Base-by-base conservation (phyloP, 1,140 invertebrate species). In the Bombus impatiens region DNA sequence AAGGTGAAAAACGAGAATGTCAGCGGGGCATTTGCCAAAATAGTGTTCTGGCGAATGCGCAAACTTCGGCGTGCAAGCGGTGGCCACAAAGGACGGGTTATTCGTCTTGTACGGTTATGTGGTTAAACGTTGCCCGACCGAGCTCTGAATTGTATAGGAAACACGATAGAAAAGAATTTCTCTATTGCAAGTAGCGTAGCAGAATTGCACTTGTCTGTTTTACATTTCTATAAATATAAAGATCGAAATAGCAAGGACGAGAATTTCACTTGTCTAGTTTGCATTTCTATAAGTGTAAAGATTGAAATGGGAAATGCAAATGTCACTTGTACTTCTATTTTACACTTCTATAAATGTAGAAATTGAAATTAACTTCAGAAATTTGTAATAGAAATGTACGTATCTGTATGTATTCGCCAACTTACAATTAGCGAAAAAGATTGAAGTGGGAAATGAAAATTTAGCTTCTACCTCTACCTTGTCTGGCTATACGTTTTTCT, bases 101-200 rank as follows among this genome's bases (percentile, higher is more conserved):
- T 59, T 77, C 75, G 75, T 77, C 75, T 77, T 77, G 53, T 35
- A 59, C 32, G 32, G 28, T 78, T 77, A 76, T 37, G 74, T 76
- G 74, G 74, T 57, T 77, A 42, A 62, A 78, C 76, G 53, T 78
- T 62, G 35, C 12, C 25, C 53, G 0, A 59, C 18, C 53, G 12
- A 5, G 35, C 53, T 25, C 57, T 1, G 15, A 22, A 9, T n/a
- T 40, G 9, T 62, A 10, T 42, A 9, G 25, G 13, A 8, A n/a
- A 25, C 28, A 37, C 35, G 6, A 8, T 28, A 15, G 76, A 4
- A 32, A 42, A 62, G 35, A 62, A 78, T 62, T 78, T 40, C n/a
- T 57, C 37, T 32, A 15, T 28, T n/a, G 15, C 37, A 37, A 77
- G 15, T 25, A 12, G 5, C 2, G 25, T 25, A 37, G 22, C 6